These are phyloP conservation scores for Phodopus roborovskii DNA, from an alignment of 2,113 vertebrate genomes.

Conservation along the genomic window DNA sequence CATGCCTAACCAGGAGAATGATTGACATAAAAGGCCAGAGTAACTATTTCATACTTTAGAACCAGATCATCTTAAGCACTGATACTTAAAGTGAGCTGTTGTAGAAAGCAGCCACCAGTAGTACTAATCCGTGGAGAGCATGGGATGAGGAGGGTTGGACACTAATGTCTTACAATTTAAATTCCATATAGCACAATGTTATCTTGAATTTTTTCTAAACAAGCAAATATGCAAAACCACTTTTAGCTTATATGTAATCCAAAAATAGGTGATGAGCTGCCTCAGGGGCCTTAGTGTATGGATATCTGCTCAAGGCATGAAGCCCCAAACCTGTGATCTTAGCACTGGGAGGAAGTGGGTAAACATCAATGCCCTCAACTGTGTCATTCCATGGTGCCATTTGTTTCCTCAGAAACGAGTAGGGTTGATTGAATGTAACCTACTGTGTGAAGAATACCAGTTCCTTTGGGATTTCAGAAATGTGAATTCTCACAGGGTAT, in stretches of 20 bases:
- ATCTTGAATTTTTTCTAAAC: not conserved
- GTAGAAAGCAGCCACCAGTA: not conserved
- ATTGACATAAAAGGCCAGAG: conserved; percentile 3
- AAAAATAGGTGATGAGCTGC: not conserved
- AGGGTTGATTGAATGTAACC: too few species aligned
- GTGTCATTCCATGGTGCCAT: not conserved
- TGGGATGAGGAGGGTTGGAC: not conserved
- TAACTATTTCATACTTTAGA: not conserved
- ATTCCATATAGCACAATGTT: not conserved
- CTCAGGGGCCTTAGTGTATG: not conserved
- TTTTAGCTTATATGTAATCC: not conserved
- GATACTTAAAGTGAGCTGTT: not conserved
- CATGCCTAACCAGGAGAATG: not conserved
- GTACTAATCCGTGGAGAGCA: not conserved
- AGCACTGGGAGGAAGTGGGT: not conserved
- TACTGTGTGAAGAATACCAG: not conserved
- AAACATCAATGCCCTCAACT: not conserved
- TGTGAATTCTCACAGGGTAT: not conserved
- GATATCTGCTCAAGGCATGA: not conserved
- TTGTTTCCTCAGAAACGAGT: not conserved
- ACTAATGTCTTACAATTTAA: not conserved
- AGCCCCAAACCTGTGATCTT: not conserved
- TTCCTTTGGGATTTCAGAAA: not conserved
- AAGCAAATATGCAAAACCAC: not conserved
- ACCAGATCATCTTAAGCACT: not conserved